Evolutionary conservation across 1,140 invertebrate genomes (phyloP).

Genomic region (Drosophila teissieri): DNA sequence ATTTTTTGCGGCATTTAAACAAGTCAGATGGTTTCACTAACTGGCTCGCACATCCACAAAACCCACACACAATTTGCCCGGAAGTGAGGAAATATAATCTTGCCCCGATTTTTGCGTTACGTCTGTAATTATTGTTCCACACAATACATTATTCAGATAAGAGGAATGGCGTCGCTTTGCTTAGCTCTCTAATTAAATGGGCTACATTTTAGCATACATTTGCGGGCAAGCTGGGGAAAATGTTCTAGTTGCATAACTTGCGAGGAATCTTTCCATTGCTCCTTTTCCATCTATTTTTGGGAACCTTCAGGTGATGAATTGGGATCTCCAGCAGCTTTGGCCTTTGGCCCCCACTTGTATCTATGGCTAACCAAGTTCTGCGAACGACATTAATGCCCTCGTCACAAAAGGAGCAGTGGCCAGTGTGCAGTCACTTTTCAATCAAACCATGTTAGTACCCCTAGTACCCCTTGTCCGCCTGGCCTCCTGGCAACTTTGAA

Average conservation of each 20-base stretch:
- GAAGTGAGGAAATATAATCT: conserved; percentile 34
- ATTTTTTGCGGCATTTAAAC: conserved; percentile 48
- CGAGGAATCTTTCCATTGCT: background rate
- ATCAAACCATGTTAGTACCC: conserved; percentile 31
- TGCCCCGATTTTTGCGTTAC: conserved; percentile 6
- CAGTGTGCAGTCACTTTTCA: conserved; percentile 24
- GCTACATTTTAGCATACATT: conserved; percentile 25
- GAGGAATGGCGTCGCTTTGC: conserved; percentile 16
- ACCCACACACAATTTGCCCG: background rate
- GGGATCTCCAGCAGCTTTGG: conserved; percentile 1
- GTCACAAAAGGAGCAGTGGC: background rate
- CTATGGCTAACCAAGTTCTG: conserved; percentile 3
- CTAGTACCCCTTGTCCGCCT: conserved; percentile 2
- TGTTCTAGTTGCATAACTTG: background rate
- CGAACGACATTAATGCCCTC: background rate
- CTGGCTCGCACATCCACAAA: conserved; percentile 11
- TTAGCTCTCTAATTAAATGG: conserved; percentile 32
- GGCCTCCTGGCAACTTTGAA: conserved; percentile 26
- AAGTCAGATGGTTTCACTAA: conserved; percentile 41
- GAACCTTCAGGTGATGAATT: background rate
- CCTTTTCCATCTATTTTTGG: background rate
- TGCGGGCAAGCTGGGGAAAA: conserved; percentile 1
- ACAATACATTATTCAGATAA: conserved; percentile 42
- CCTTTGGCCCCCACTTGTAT: conserved; percentile 5
- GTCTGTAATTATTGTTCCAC: conserved; percentile 30